Conservation (phyloP, 2,888 invertebrate genomes). For the Minunthozetes semirufus region DNA sequence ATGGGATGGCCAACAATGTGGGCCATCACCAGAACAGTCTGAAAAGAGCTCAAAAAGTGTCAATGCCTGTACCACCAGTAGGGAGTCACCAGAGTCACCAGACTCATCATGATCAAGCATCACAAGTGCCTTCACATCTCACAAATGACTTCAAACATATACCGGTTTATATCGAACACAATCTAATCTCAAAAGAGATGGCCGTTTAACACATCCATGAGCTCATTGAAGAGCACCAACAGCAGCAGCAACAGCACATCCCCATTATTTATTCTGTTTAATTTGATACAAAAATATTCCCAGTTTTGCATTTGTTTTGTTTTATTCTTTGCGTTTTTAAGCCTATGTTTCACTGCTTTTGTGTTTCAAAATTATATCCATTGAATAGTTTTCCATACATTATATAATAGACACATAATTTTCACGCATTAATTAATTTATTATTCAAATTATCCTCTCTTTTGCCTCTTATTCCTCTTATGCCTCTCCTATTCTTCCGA, state of each 20-base stretch:
- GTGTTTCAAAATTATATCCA: not conserved
- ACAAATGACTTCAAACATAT: not conserved
- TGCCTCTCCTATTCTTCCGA: too few species aligned
- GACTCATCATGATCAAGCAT: not conserved
- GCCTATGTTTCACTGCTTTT: not conserved
- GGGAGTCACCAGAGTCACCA: too few species aligned
- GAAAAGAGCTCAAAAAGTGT: not conserved
- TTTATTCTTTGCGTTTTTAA: not conserved
- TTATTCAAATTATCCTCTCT: not conserved
- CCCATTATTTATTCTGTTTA: too few species aligned
- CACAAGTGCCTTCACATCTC: conserved; percentile 19
- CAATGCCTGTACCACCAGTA: not conserved
- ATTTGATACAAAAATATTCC: not conserved
- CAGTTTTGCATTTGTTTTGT: not conserved
- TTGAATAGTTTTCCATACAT: not conserved
- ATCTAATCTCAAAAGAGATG: conserved; percentile 3
- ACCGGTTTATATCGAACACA: conserved; percentile 20
- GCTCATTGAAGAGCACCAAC: not conserved
- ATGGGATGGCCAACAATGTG: conserved; percentile 9
- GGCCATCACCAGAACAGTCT: not conserved
- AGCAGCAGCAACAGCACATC: not conserved
- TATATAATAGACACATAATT: not conserved
- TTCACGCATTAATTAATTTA: not conserved
- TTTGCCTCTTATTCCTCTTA: too few species aligned
- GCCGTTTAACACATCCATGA: conserved; percentile 6